A percentile compares a stretch with the other conserved stretches of the same genome.
Evolutionary conservation across 2,888 invertebrate species (phyloP).

Genomic region (Sycophila texana): DNA sequence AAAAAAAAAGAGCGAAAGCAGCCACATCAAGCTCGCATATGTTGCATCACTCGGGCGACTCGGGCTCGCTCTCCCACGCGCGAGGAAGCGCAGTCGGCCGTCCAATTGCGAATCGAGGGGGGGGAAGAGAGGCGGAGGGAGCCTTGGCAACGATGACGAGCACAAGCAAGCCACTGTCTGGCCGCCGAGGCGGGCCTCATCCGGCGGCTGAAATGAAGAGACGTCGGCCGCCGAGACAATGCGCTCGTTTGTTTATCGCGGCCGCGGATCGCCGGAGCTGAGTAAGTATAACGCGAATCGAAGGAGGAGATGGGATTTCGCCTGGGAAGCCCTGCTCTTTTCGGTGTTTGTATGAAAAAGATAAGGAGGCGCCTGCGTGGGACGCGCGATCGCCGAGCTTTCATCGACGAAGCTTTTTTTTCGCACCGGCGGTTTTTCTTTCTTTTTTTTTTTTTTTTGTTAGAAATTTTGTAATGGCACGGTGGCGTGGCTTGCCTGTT

Average conservation of each 20-base stretch:
- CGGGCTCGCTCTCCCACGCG: slow-evolving; percentile 29
- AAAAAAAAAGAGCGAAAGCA: no score
- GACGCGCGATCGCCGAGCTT: no score
- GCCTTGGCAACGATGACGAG: slow-evolving; percentile 19
- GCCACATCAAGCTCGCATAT: no score
- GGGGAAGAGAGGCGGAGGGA: background rate
- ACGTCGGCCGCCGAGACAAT: slow-evolving; percentile 55
- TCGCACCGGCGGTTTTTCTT: no score
- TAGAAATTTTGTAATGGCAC: no score
- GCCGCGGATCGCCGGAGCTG: slow-evolving; percentile 9
- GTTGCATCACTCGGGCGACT: no score
- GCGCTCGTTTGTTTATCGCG: slow-evolving; percentile 64
- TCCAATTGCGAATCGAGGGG: background rate
- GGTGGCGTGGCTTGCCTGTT: no score
- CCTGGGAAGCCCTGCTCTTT: background rate
- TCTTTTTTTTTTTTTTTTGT: no score
- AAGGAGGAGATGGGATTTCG: slow-evolving; percentile 6
- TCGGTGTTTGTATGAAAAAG: no score
- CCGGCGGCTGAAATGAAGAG: slow-evolving; percentile 13
- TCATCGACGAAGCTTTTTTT: no score
- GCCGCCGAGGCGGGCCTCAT: background rate
- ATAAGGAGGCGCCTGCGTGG: no score
- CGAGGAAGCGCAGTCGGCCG: background rate
- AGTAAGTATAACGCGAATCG: slow-evolving; percentile 4
- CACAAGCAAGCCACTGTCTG: slow-evolving; percentile 20